phyloP scores from a whole-genome alignment of 92 coral and sea anemone genomes.

The Palythoa heliodiscus region DNA sequence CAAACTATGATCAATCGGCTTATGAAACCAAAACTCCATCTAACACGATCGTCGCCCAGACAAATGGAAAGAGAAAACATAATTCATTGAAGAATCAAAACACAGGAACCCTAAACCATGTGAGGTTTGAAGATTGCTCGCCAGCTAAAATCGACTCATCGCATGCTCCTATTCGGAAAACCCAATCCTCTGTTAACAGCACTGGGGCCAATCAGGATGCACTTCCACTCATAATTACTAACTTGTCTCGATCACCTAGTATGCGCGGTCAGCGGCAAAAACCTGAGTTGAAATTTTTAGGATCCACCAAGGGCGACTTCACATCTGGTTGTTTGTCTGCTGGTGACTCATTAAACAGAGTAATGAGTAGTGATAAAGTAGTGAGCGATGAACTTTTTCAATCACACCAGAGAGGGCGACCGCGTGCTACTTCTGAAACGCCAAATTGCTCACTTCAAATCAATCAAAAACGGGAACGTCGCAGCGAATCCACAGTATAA shows the following conservation, averaged over 20 bases:
- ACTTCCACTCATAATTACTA: background rate
- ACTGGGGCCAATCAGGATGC: background rate
- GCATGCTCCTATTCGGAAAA: background rate
- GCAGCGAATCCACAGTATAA: background rate
- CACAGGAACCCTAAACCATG: background rate
- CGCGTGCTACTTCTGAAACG: background rate
- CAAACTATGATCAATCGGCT: background rate
- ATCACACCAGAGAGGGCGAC: background rate
- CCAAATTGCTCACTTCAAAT: background rate
- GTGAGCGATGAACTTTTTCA: background rate
- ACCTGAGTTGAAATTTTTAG: background rate
- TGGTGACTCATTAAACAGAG: background rate
- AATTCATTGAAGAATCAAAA: background rate
- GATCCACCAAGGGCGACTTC: background rate
- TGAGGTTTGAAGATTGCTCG: background rate
- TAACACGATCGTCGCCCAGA: background rate
- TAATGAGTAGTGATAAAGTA: background rate
- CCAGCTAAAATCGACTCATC: background rate
- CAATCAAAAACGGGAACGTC: background rate
- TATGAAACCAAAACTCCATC: background rate
- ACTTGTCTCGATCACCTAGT: background rate
- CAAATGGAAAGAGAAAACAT: background rate
- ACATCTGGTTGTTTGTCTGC: background rate
- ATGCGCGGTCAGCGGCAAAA: background rate
- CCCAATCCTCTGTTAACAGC: background rate